These are phyloP conservation scores for Spinus olivaceus DNA, from an alignment of 2,797 vertebrate species.

Conservation along the genomic window DNA sequence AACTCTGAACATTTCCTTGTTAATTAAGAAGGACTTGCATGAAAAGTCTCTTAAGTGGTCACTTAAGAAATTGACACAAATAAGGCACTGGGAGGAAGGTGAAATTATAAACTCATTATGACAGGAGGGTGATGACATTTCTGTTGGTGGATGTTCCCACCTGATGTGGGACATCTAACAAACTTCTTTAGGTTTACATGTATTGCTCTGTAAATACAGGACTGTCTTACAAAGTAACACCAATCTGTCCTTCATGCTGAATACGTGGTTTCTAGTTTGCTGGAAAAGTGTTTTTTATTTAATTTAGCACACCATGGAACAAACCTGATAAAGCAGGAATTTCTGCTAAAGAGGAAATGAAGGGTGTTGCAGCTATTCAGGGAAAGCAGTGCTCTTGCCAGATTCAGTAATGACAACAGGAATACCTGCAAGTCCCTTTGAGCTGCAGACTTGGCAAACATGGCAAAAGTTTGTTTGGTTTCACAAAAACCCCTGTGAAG, in stretches of 20 bases:
- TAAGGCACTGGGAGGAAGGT: not conserved
- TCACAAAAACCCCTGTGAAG: not conserved
- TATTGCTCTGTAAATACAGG: not conserved
- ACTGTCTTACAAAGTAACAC: not conserved
- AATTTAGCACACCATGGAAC: not conserved
- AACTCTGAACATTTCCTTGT: not conserved
- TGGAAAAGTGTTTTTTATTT: not conserved
- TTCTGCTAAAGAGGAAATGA: slow-evolving; percentile 16
- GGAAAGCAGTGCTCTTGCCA: not conserved
- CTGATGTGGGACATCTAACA: not conserved
- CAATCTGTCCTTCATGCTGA: not conserved
- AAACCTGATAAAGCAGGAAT: not conserved
- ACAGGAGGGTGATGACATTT: not conserved
- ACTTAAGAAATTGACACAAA: slow-evolving; percentile 7
- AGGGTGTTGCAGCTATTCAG: not conserved
- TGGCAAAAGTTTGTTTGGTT: not conserved
- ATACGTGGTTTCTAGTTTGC: not conserved
- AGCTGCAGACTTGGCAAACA: not conserved
- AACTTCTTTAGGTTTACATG: not conserved
- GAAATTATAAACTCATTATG: not conserved
- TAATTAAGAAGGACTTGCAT: not conserved
- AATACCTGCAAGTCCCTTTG: not conserved
- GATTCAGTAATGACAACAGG: not conserved
- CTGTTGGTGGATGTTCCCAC: not conserved
- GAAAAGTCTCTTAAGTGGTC: not conserved